Evolutionary conservation across 1,140 invertebrate genomes (phyloP).

Genomic region (Bactericera cockerelli): DNA sequence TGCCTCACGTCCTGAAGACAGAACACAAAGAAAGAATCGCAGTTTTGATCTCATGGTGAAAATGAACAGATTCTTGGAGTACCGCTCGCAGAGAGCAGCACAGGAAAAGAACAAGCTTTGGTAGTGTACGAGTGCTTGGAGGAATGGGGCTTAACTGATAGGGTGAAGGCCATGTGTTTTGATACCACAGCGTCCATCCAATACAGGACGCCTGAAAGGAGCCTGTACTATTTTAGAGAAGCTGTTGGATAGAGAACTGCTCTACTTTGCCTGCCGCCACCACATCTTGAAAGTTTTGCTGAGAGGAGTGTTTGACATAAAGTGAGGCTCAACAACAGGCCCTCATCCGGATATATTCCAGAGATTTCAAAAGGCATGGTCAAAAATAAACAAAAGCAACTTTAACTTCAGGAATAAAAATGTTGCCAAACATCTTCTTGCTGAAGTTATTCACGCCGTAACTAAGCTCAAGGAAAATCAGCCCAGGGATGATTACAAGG

Average conservation of each 20-base stretch:
- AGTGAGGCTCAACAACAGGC: background rate
- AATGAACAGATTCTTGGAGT: background rate
- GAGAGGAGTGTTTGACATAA: background rate
- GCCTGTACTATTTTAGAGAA: background rate
- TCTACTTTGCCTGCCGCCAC: background rate
- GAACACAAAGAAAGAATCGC: background rate
- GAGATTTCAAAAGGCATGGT: background rate
- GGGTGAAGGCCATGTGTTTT: background rate
- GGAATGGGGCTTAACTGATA: background rate
- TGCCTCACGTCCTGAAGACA: background rate
- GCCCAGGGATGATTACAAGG: slow-evolving; percentile 26
- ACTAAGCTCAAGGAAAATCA: background rate
- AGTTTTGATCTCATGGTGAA: background rate
- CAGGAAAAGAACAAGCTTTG: background rate
- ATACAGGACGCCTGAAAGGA: background rate
- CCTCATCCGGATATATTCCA: background rate
- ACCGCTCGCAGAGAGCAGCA: background rate
- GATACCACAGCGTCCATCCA: background rate
- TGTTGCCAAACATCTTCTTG: background rate
- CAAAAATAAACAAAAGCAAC: background rate
- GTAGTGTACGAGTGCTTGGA: background rate
- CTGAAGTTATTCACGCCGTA: background rate
- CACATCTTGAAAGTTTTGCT: background rate
- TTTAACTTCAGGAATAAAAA: background rate
- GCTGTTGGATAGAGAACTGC: too few species aligned